Conservation (phyloP, 2,797 vertebrate species). For the Rhinoraja longicauda region DNA sequence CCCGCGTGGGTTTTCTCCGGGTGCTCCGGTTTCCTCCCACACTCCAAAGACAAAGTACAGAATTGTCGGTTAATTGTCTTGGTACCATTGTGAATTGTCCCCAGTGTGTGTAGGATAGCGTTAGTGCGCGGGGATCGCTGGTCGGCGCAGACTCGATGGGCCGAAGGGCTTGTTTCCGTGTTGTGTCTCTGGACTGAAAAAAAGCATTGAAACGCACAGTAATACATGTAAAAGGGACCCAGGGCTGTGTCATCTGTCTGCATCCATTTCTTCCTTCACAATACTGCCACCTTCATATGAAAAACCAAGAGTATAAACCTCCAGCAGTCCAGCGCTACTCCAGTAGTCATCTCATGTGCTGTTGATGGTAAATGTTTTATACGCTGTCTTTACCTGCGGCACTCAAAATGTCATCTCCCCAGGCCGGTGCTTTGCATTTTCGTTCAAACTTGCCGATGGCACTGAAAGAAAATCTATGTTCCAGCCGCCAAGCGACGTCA, state of each 20-base stretch:
- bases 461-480: not conserved
- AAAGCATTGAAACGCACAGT: too few relatives aligned
- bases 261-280: slow-evolving; percentile 6
- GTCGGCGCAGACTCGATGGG: too few relatives aligned
- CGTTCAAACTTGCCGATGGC: not conserved
- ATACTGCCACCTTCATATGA: slow-evolving; percentile 29
- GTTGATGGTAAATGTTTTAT: slow-evolving; percentile 13
- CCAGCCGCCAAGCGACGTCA: not conserved
- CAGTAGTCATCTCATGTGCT: not conserved
- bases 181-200: too few relatives aligned
- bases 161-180: too few relatives aligned
- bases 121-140: too few relatives aligned
- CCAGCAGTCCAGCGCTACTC: not conserved
- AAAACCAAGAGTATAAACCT: not conserved
- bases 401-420: not conserved
- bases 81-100: too few relatives aligned
- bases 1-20: too few relatives aligned
- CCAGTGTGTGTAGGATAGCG: too few relatives aligned
- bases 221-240: not conserved
- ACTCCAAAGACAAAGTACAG: too few relatives aligned
- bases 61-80: too few relatives aligned
- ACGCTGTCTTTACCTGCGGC: not conserved
- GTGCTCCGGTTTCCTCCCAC: too few relatives aligned
- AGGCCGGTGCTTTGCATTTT: not conserved
- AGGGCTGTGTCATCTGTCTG: not conserved